A percentile compares a stretch with the other conserved stretches of the same genome.
Conservation (phyloP, 2,797 vertebrate species). For the Gadopsis bispinosus region DNA sequence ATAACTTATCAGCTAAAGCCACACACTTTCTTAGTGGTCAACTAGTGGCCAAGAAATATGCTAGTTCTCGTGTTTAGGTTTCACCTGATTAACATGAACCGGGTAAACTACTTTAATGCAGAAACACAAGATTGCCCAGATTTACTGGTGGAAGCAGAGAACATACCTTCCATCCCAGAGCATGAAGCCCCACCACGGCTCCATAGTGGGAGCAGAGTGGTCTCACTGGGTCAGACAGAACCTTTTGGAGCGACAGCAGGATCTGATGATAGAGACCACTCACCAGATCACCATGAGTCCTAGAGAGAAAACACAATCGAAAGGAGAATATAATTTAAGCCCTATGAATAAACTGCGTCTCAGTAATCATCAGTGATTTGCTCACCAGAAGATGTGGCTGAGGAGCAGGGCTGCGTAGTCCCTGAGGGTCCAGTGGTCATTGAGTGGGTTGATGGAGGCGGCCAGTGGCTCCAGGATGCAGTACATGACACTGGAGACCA, state of each 20-base stretch:
- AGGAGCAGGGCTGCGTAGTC: slow-evolving; percentile 93
- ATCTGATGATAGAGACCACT: slow-evolving; percentile 95
- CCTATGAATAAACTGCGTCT: neutral
- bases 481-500: slow-evolving; percentile 94
- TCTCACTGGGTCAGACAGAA: slow-evolving; percentile 92
- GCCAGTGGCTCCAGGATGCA: slow-evolving; percentile 95
- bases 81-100: neutral
- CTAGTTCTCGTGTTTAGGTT: neutral
- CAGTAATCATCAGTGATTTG: rapidly evolving
- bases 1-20: too few relatives aligned
- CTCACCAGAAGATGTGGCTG: slow-evolving; percentile 93
- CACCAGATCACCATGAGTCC: slow-evolving; percentile 93
- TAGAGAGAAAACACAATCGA: slow-evolving; percentile 50
- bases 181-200: slow-evolving; percentile 93
- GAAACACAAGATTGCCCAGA: neutral
- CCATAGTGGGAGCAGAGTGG: slow-evolving; percentile 96
- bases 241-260: slow-evolving; percentile 93
- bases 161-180: slow-evolving; percentile 93
- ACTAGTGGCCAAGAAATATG: too few relatives aligned
- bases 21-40: too few relatives aligned
- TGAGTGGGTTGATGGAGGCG: slow-evolving; percentile 95
- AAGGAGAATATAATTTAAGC: neutral
- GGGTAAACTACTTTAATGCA: neutral
- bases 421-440: slow-evolving; percentile 95
- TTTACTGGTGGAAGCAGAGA: neutral